Evolutionary conservation across 2,113 vertebrate genomes (phyloP), one percentile per base, ranked within the genome.

Genomic region (Halcyon malimbica): DNA sequence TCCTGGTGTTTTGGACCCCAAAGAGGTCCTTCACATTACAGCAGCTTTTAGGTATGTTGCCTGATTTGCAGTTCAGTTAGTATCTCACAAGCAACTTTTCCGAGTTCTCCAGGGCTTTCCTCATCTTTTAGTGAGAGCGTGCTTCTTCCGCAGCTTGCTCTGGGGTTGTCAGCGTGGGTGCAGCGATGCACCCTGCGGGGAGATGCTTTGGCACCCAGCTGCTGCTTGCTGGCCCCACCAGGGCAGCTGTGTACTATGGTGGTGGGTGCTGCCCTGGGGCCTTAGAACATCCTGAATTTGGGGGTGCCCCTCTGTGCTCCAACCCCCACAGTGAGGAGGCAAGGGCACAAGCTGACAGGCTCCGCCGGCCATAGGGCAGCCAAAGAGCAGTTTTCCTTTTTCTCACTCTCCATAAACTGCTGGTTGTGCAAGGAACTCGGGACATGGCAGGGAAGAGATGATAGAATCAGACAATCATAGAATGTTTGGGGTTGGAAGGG

Each of bases 171-270:
- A 20, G 28, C 31, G 28, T 0, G 4, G 65, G 37, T 1, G 3
- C 12, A 67, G 62, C 5, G 5, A 57, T 44, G 65, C n/a, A 39
- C 33, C 16, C 51, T 26, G 33, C 2, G 4, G 23, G 39, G 46
- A 50, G 21, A 18, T 50, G 46, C 56, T 53, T 59, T 59, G 65
- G 62, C 9, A 46, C 8, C 9, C 80, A 63, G 1, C 4, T 79
- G 28, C 42, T 83, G 29, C 51, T 44, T 59, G 28, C 62, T 76
- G 16, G 39, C 41, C 33, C 24, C 0, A 0, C 56, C 9, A 9
- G 28, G 11, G 8, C 33, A 71, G 16, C 7, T 87, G 80, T 60
- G 7, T 39, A 9, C 63, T 13, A 1, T 31, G 39, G 33, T 51
- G 35, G 25, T 2, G 13, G 46, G 24, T 82, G 37, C 56, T 88